Percentiles rank a stretch among this genome's conserved stretches.
These are phyloP conservation scores for Rhagonycha lutea DNA, from an alignment of 2,888 invertebrate genomes.

Conservation along the genomic window DNA sequence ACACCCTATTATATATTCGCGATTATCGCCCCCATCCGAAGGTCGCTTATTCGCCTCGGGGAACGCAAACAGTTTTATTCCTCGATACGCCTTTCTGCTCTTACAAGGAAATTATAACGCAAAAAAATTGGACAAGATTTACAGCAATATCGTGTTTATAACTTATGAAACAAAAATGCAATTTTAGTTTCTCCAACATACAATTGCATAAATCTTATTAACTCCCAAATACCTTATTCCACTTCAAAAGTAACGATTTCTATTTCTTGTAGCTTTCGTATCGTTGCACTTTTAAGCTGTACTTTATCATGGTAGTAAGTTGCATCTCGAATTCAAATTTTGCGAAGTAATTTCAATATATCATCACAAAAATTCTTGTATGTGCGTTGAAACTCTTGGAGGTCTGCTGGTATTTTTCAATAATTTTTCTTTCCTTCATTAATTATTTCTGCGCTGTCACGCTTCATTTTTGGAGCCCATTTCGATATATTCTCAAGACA, in stretches of 20 bases:
- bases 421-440: background rate
- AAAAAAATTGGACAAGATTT: background rate
- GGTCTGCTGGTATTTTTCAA: background rate
- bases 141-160: background rate
- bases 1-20: slow-evolving; percentile 26
- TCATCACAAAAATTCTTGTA: background rate
- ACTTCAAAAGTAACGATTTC: background rate
- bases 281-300: background rate
- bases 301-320: background rate
- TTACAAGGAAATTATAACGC: background rate
- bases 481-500: background rate
- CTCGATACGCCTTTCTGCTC: background rate
- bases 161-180: background rate
- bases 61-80: slow-evolving; percentile 13
- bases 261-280: background rate
- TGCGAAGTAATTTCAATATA: background rate
- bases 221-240: background rate
- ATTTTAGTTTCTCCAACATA: background rate
- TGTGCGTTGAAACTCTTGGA: background rate
- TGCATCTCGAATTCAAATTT: background rate
- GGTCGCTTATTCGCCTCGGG: slow-evolving; percentile 33
- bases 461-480: background rate
- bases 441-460: background rate
- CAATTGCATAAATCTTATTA: background rate
- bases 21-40: slow-evolving; percentile 28